Evolutionary conservation across 37 sponge, comb jelly and placozoan genomes (phyloP), one percentile per base, ranked within the genome.

Genomic region (Diacarnus erythraeanus): DNA sequence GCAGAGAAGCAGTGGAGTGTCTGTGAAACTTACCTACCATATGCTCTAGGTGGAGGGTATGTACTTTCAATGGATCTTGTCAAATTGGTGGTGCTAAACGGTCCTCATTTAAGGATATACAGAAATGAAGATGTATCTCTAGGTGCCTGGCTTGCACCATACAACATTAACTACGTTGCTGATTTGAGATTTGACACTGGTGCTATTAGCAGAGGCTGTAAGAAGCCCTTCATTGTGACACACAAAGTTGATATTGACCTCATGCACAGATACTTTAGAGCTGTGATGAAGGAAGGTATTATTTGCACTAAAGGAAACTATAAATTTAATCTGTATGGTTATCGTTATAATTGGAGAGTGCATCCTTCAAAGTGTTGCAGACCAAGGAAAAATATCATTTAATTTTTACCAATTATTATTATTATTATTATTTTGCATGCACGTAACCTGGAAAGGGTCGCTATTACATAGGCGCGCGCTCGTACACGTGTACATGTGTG

Each of bases 91-190:
- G 76, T 59, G 0, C 9, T 2, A 33, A 89, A 89, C 42, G 72
- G 56, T 8, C 42, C 54, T 6, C 38, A 64, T 25, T 51, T 89
- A 31, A 47, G 67, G 42, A 66, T 38, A 2, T 89, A 75, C 57
- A 77, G n/a, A 10, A 71, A 72, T 41, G 90, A 89, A 37, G 90
- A 89, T 79, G 90, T 83, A 0, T 73, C 90, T 9, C 47, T 89
- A 27, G 90, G 90, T 17, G 76, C 76, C 5, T 89, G 90, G 90
- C 71, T 89, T 10, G 84, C 84, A 29, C 82, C 82, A 3, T 78
- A 78, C 63, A 83, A 72, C 80, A 74, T 83, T 0, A 68, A 75
- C 15, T 10, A 70, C 17, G 23, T 61, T 33, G 39, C 60, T 57
- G 90, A 89, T 40, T 18, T 59, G 0, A 74, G 90, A 21, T 86